Evolutionary conservation across 2,797 vertebrate species (phyloP).

Genomic region (Epinephelus coioides): DNA sequence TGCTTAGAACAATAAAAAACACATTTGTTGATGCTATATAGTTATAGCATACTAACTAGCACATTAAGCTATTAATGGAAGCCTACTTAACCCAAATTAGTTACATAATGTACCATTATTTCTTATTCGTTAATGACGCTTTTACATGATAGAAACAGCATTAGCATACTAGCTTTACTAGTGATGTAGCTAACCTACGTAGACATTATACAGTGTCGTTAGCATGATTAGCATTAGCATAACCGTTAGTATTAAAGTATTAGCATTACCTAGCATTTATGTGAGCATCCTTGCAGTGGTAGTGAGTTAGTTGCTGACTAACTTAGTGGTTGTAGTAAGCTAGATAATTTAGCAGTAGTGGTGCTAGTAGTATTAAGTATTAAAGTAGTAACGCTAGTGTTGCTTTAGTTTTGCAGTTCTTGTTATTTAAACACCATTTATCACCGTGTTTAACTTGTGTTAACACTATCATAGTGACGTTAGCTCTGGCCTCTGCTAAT

Average conservation of each 20-base stretch:
- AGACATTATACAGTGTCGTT: neutral
- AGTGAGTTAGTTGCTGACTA: conserved; percentile 4
- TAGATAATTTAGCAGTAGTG: neutral
- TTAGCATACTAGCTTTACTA: neutral
- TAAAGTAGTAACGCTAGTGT: neutral
- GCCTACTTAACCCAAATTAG: neutral
- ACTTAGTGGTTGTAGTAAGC: neutral
- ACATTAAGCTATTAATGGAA: neutral
- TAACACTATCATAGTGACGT: neutral
- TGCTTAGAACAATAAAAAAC: neutral
- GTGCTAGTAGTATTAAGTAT: neutral
- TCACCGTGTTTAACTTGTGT: neutral
- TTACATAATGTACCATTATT: neutral
- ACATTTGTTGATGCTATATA: neutral
- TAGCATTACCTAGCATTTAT: conserved; percentile 55
- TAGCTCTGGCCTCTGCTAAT: neutral
- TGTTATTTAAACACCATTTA: conserved; percentile 15
- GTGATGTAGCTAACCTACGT: neutral
- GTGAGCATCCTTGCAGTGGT: conserved; percentile 35
- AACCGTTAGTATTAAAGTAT: conserved; percentile 28
- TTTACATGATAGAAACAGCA: neutral
- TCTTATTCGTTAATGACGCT: neutral
- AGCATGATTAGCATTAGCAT: conserved; percentile 30
- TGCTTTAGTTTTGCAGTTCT: neutral
- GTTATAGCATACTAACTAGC: neutral